phyloP scores from a whole-genome alignment of 2,113 vertebrate genomes.

The Dicrurus megarhynchus region DNA sequence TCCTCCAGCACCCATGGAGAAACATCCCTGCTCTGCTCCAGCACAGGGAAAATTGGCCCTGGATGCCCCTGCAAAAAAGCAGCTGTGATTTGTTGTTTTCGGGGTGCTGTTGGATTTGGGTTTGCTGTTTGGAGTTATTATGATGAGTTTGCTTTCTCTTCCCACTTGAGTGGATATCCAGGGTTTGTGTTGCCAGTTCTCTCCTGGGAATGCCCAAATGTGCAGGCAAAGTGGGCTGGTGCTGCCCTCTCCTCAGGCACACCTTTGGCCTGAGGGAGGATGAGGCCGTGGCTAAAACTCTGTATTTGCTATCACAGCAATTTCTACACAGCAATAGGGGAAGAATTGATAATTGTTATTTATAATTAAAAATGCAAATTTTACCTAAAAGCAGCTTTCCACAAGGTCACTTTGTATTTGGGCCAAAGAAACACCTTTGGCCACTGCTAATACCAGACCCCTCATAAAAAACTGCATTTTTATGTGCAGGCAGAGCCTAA shows the following conservation, averaged over 20 bases:
- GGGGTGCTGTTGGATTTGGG: not conserved
- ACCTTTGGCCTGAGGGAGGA: not conserved
- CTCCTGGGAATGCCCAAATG: not conserved
- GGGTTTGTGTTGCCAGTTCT: not conserved
- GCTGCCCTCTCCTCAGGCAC: not conserved
- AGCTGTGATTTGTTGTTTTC: slow-evolving; percentile 72
- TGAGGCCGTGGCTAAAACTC: not conserved
- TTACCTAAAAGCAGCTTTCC: not conserved
- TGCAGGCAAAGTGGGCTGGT: not conserved
- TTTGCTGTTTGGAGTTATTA: slow-evolving; percentile 43
- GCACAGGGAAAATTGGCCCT: slow-evolving; percentile 48
- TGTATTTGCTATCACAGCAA: not conserved
- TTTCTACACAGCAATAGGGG: not conserved
- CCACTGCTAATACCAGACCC: not conserved
- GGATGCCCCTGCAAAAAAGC: slow-evolving; percentile 48
- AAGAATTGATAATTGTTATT: not conserved
- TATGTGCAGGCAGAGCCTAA: not conserved
- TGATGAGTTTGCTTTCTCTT: slow-evolving; percentile 64
- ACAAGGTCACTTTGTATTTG: not conserved
- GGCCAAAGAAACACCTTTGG: not conserved
- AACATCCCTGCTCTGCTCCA: slow-evolving; percentile 43
- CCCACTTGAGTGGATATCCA: slow-evolving; percentile 46
- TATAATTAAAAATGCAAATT: not conserved
- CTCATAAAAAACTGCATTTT: not conserved
- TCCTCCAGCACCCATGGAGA: slow-evolving; percentile 26